Conservation (phyloP, 2,888 invertebrate genomes). For the Apotomis betuletana region DNA sequence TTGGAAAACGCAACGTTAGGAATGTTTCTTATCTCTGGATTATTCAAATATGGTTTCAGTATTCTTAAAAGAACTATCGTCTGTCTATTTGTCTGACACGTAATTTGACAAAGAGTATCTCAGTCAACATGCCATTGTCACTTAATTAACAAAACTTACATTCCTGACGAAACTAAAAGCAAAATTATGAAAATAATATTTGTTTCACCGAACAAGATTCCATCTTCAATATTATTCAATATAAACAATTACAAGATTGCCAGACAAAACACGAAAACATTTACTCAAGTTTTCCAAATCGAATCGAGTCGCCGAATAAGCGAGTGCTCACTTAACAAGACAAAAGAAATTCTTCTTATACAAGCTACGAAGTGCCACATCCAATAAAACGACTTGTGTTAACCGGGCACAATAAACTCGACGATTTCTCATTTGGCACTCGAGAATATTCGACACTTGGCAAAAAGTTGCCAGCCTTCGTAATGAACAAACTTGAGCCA, state of each 20-base stretch:
- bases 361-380: constrained; percentile 48
- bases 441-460: constrained; percentile 60
- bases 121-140: too few relatives aligned
- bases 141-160: too few relatives aligned
- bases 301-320: constrained; percentile 11
- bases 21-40: too few relatives aligned
- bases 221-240: background rate
- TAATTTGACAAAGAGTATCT: too few relatives aligned
- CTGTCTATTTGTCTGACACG: too few relatives aligned
- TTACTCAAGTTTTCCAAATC: constrained; percentile 9
- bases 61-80: too few relatives aligned
- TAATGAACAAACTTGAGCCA: constrained; percentile 72
- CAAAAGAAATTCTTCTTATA: constrained; percentile 14
- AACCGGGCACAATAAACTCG: constrained; percentile 58
- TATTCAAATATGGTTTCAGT: too few relatives aligned
- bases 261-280: background rate
- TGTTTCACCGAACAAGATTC: too few relatives aligned
- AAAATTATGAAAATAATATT: too few relatives aligned
- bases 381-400: constrained; percentile 45
- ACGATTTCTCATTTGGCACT: constrained; percentile 61
- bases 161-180: too few relatives aligned
- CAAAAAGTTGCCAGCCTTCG: constrained; percentile 61
- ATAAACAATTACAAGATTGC: background rate
- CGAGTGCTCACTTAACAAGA: constrained; percentile 18
- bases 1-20: too few relatives aligned